Base-by-base conservation (phyloP, 2,888 invertebrate species). In the Galeopsomyia nigrocyanea region DNA sequence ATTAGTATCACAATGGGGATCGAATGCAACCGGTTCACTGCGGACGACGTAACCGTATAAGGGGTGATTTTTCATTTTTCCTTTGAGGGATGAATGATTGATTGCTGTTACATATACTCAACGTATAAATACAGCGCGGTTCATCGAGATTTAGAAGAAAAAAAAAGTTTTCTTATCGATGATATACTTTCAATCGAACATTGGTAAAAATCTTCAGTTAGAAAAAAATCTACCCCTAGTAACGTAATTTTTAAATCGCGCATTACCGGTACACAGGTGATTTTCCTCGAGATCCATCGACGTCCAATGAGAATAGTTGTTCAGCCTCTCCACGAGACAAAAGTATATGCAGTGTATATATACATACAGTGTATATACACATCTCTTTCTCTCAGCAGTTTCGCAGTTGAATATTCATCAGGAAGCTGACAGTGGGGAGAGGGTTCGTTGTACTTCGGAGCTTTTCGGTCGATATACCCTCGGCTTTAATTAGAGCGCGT, bases 401-500 rank as follows among this genome's bases (percentile, higher is more conserved):
- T n/a, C 53, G 53, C 47, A 13, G 47, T 57, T 75, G 72, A 72
- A 75, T 75, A 75, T 75, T 75, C 75, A 75, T 39, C 13, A 13
- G 39, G 39, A 39, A 39, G 39, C 39, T 39, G 39, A 39, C 13
- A 13, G 39, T 7, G 13, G 57, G 75, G 71, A 60, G 7, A 69
- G 70, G 56, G 75, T 72, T 70, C 75, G 61, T 75, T 68, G 73
- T 68, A 73, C 75, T 70, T 66, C 16, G 57, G 50, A 19, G 31
- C 64, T 68, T 66, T 63, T 64, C 53, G 71, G 53, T 75, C 71
- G 75, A 75, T 75, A 71, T 51, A 56, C 68, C 46, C 68, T 61
- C 53, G 58, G 66, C 75, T 66, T 75, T 75, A 72, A 75, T 75
- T 75, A 75, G 72, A 72, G 69, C 75, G 51, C 75, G 63, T 51